Conservation (phyloP, 2,888 invertebrate species). For the Gerris lacustris region DNA sequence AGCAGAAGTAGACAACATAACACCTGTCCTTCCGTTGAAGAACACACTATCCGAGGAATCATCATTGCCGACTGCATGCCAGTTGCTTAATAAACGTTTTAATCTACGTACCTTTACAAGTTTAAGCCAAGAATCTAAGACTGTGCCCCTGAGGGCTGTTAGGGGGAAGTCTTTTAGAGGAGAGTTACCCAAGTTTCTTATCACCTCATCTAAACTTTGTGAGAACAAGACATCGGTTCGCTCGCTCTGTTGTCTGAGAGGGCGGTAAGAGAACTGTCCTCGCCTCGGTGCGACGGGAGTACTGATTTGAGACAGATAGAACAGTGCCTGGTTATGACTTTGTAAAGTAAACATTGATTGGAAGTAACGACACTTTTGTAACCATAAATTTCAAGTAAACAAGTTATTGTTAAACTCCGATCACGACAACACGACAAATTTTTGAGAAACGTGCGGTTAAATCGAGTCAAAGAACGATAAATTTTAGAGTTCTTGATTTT, state of each 20-base stretch:
- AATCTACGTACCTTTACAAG: background rate
- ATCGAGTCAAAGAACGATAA: no score
- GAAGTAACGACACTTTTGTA: background rate
- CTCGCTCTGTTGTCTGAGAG: constrained; percentile 15
- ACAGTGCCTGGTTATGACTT: constrained; percentile 39
- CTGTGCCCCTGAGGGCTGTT: background rate
- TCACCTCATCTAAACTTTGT: constrained; percentile 40
- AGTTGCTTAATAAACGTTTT: background rate
- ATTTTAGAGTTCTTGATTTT: background rate
- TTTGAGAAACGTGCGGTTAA: no score
- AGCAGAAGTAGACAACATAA: background rate
- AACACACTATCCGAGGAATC: background rate
- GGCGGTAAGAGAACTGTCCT: constrained; percentile 14
- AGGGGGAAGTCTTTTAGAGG: constrained; percentile 7
- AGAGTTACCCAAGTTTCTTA: constrained; percentile 5
- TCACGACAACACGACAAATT: no score
- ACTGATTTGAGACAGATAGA: constrained; percentile 22
- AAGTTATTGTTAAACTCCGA: no score
- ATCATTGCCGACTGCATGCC: background rate
- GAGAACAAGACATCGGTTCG: constrained; percentile 35
- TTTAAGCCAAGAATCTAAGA: background rate
- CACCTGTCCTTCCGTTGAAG: background rate
- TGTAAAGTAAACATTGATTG: constrained; percentile 40
- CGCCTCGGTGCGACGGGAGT: constrained; percentile 21
- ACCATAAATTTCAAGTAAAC: background rate